Evolutionary conservation across 2,113 vertebrate species (phyloP), one percentile per base, ranked within the genome.

Genomic region (Vulpes ferrilata): DNA sequence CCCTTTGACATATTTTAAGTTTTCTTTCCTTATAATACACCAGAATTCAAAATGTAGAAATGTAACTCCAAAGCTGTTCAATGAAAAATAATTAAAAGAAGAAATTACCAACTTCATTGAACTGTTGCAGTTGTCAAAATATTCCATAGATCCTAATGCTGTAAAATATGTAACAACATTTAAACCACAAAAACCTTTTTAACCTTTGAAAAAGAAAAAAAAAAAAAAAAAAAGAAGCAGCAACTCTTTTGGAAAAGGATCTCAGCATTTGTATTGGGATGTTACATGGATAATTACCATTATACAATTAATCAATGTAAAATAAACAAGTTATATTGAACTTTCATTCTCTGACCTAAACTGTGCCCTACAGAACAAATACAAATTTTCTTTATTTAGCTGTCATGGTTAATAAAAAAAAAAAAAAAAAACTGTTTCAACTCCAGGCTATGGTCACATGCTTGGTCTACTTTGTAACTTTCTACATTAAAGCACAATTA

Each of bases 111-210:
- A 99, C 99, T 99, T 99, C 99, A 99, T 99, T 99, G 99, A 99
- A 99, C 99, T 99, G 99, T 99, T 99, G 99, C 99, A 99, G 99
- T 99, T 99, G 99, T 99, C 99, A 99, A 99, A 99, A 99, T 99
- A 99, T 99, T 99, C 99, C 99, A 99, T 99, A 99, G 99, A 99
- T 99, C 99, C 99, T 99, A 99, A 99, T 99, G 99, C 99, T 99
- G 99, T 98, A 99, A 99, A 99, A 99, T 99, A 99, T 99, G 99
- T 99, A 99, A 99, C 99, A 99, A 99, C 99, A 99, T 99, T 99
- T 99, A 99, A 99, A 99, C 99, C 99, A 99, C 99, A 99, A 99
- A 99, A 99, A 99, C 99, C 99, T 99, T 99, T 98, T 97, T 98
- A 99, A 98, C 98, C 97, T 99, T 98, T 98, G 97, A 98, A 98